Conservation (phyloP, 2,888 invertebrate genomes). For the Caenorhabditis drosophilae region DNA sequence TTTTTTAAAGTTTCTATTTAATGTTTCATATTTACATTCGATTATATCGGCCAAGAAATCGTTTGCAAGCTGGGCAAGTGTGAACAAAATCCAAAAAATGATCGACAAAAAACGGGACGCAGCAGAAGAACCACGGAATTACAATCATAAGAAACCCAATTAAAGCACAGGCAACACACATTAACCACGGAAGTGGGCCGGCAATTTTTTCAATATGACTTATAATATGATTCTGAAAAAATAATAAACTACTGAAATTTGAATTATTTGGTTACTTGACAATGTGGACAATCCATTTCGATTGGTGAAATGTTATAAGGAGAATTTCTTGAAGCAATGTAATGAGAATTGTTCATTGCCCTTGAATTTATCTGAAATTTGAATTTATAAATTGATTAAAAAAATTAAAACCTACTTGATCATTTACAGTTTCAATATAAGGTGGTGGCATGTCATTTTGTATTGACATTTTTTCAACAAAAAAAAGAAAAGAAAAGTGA, state of each 20-base stretch:
- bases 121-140: conserved; percentile 61
- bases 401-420: not conserved
- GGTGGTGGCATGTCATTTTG: not conserved
- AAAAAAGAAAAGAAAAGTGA: too few relatives aligned
- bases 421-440: not conserved
- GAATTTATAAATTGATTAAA: too few relatives aligned
- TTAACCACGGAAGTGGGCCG: conserved; percentile 59
- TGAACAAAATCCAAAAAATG: conserved; percentile 64
- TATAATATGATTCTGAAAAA: conserved; percentile 60
- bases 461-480: not conserved
- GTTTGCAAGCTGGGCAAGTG: conserved; percentile 64
- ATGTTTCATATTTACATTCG: too few relatives aligned
- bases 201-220: conserved; percentile 58
- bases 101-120: conserved; percentile 64
- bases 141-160: conserved; percentile 63
- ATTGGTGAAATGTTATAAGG: too few relatives aligned
- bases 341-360: conserved; percentile 47
- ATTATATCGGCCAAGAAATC: conserved; percentile 61
- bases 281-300: conserved; percentile 66
- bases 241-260: not conserved
- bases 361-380: not conserved
- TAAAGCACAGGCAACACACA: conserved; percentile 47
- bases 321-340: too few relatives aligned
- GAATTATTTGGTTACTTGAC: conserved; percentile 44
- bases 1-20: too few relatives aligned